Base-by-base conservation (phyloP, 2,113 vertebrate genomes). In the Myxocyprinus asiaticus region DNA sequence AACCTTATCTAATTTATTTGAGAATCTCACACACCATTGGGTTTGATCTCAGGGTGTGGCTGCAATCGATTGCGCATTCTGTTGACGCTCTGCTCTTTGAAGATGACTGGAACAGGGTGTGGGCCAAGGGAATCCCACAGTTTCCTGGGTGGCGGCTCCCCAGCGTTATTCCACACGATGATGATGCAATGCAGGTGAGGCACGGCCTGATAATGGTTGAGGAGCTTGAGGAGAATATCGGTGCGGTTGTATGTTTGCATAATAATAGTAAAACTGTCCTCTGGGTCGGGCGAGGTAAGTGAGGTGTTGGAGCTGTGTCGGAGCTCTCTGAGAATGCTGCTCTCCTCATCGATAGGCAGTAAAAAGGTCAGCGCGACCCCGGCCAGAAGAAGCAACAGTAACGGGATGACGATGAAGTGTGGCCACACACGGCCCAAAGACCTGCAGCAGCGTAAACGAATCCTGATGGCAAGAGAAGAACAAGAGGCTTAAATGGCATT, bases 231-330 rank as follows among this genome's bases (percentile, higher is more conserved):
- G 56, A 98, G 90, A 65, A 98, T 77, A 82, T 98, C 96, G 0
- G 96, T 97, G 83, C 97, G 94, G 9, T 98, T 98, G 65, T 94
- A 96, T 0, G 96, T 97, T 84, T 98, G 97, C 89, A 98, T 98
- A 82, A 98, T 87, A 55, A 98, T 91, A 62, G 95, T 98, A 72
- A 93, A 98, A 62, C 91, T 89, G 80, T 94, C 92, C 9, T 67
- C 85, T 17, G 86, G 22, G 53, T 89, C 90, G 0, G 44, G 3
- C 0, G 73, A 4, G 11, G 14, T 7, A 22, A 22, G 53, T 7
- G 78, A 62, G 4, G 43, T 53, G 5, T 50, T 62, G 6, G 70
- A 83, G 43, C 84, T 76, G 6, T 80, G 80, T 10, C 53, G 85
- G 0, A 88, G 64, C 14, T 82, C 86, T 48, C 76, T 85, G 68